These are phyloP conservation scores for Falco novaeseelandiae DNA, from an alignment of 2,797 vertebrate species.

Conservation along the genomic window DNA sequence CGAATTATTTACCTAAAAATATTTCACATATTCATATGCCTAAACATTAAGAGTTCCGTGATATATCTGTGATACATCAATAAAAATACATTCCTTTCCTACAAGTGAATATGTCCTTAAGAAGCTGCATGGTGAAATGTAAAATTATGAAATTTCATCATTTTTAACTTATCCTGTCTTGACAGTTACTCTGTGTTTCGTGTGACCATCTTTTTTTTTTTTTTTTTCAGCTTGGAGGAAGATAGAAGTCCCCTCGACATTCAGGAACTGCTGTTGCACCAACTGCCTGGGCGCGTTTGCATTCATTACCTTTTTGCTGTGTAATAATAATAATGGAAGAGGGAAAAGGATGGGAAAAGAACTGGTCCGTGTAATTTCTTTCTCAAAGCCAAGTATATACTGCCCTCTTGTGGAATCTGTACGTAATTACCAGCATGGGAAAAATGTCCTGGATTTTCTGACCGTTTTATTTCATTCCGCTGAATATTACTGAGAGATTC, in stretches of 20 bases:
- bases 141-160: neutral
- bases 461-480: neutral
- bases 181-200: neutral
- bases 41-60: neutral
- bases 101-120: neutral
- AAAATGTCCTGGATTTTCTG: neutral
- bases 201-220: neutral
- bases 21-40: neutral
- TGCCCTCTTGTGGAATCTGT: constrained; percentile 71
- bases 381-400: constrained; percentile 55
- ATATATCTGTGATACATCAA: neutral
- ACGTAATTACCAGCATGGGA: neutral
- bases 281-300: neutral
- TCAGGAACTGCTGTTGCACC: neutral
- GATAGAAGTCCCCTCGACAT: neutral
- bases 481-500: neutral
- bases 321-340: neutral
- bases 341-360: neutral
- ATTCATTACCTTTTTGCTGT: neutral
- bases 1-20: neutral
- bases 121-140: neutral
- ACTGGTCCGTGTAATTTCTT: fast-evolving
- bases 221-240: neutral
- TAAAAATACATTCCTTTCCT: neutral
- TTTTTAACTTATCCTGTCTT: neutral